Conservation (phyloP, 2,797 vertebrate genomes). For the Spea hammondii region DNA sequence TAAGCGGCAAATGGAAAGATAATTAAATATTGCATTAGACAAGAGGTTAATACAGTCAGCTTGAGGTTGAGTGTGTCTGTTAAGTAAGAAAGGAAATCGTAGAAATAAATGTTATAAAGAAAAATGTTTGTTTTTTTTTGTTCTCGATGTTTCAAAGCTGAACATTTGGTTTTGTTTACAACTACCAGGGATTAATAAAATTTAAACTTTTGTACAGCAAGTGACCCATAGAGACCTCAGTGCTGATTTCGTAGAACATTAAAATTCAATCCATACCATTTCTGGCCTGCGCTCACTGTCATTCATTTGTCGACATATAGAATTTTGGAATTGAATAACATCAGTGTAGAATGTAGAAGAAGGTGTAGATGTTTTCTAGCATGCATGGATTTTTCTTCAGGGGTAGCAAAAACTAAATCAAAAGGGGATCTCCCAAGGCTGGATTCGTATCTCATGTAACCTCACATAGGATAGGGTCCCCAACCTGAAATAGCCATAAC, state of each 20-base stretch:
- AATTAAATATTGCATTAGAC: conserved; percentile 50
- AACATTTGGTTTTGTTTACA: not conserved
- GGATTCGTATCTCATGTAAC: no score
- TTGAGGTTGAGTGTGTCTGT: conserved; percentile 24
- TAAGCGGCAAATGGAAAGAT: conserved; percentile 42
- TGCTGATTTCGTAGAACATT: not conserved
- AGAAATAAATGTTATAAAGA: conserved; percentile 20
- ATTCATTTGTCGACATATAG: not conserved
- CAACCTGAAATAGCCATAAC: no score
- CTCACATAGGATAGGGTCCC: no score
- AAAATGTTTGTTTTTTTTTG: not conserved
- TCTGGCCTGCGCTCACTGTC: not conserved
- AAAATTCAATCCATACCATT: not conserved
- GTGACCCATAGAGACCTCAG: conserved; percentile 5
- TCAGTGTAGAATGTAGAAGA: no score
- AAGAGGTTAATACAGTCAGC: conserved; percentile 44
- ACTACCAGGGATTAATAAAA: conserved; percentile 6
- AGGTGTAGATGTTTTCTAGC: no score
- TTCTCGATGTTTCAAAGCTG: conserved; percentile 22
- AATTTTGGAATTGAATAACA: not conserved
- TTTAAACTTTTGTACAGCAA: not conserved
- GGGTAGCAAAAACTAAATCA: no score
- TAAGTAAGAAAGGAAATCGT: conserved; percentile 13
- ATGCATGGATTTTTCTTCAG: no score
- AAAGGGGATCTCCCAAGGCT: no score